Evolutionary conservation across 2,113 vertebrate species (phyloP).

Genomic region (Cricetomys ansorgei): DNA sequence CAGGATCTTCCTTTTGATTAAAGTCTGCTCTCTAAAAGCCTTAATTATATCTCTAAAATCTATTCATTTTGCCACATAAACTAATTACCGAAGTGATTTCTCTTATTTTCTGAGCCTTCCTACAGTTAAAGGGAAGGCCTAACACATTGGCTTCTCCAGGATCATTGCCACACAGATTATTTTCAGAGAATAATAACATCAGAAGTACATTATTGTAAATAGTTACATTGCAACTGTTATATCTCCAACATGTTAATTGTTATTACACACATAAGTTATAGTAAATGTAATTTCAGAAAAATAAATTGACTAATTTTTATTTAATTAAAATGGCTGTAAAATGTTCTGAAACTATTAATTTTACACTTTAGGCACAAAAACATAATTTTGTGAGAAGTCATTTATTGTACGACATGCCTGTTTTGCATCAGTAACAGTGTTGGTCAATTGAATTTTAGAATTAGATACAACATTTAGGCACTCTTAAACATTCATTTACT

Average conservation of each 20-base stretch:
- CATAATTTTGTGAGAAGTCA: background rate
- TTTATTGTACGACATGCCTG: background rate
- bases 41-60: slow-evolving; percentile 18
- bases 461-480: background rate
- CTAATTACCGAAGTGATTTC: background rate
- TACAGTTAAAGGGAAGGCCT: background rate
- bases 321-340: background rate
- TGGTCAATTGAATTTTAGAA: background rate
- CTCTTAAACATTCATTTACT: background rate
- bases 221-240: background rate
- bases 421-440: background rate
- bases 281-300: background rate
- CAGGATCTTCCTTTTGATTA: background rate
- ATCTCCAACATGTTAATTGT: background rate
- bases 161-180: background rate
- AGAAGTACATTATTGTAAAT: background rate
- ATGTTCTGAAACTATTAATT: background rate
- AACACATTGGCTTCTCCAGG: background rate
- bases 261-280: background rate
- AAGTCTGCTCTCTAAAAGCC: background rate
- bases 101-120: background rate
- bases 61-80: background rate
- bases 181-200: background rate
- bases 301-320: background rate
- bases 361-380: background rate